Evolutionary conservation across 2,113 vertebrate species (phyloP), one percentile per base, ranked within the genome.

Genomic region (Pungitius pungitius): DNA sequence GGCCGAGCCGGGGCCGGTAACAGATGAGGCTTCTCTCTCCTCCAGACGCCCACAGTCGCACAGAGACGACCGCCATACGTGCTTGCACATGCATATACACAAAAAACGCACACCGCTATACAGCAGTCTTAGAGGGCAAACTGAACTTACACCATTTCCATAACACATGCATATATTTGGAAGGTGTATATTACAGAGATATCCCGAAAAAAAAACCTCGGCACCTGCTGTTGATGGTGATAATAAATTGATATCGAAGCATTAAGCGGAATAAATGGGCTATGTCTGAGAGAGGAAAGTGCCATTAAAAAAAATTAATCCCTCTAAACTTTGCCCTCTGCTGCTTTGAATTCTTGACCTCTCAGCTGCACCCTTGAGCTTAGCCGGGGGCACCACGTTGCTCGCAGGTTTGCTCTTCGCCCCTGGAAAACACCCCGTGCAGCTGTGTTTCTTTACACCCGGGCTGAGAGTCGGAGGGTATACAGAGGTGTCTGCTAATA

Each of bases 21-120:
- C 92, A 93, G 91, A 93, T 93, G 93, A 94, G 92, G 89, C 89
- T 92, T 85, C 91, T 93, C 88, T 85, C 91, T 89, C 90, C 86
- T 89, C 88, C 82, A 90, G 89, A 91, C 89, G 81, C 87, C 87
- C 85, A 89, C 85, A 90, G 89, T 90, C 85, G 81, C 85, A 87
- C 77, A 77, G 76, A 81, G 67, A 83, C 78, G 81, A 84, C 88
- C 75, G 76, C 84, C 89, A 87, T 85, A 82, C 84, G 70, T 77
- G 82, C 85, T 51, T 54, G 63, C 76, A 82, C 85, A 86, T 73
- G 56, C 77, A 85, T 64, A 78, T 75, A 75, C 85, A 80, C 84
- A 66, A 45, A n/a, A 77, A 65, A 47, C 61, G 47, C 73, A 64
- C 63, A 66, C 43, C 33, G 57, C 73, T 75, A 60, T 76, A 73